Percentiles rank a stretch among this genome's conserved stretches.
Evolutionary conservation across 2,113 vertebrate genomes (phyloP).

Genomic region (Acrocephalus kingi): DNA sequence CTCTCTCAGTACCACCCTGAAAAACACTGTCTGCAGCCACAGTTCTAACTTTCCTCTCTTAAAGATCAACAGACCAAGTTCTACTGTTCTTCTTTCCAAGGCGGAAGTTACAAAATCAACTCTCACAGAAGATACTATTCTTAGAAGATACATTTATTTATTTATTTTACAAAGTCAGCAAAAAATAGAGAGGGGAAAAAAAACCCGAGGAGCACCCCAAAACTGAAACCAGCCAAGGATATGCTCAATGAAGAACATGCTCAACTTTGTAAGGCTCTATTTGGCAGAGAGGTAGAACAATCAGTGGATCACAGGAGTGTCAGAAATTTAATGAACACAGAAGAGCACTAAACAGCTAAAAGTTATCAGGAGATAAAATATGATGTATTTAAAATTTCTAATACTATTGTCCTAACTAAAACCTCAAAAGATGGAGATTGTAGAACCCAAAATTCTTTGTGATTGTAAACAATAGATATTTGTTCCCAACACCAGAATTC

Average conservation of each 20-base stretch:
- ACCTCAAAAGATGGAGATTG: not conserved
- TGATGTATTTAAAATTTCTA: not conserved
- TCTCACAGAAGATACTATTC: not conserved
- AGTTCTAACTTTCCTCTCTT: not conserved
- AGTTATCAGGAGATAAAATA: not conserved
- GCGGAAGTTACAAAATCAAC: not conserved
- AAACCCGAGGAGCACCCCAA: not conserved
- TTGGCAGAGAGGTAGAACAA: not conserved
- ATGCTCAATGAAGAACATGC: not conserved
- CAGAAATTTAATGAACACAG: not conserved
- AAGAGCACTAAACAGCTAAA: not conserved
- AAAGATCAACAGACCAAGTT: not conserved
- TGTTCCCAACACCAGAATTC: not conserved
- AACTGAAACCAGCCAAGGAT: not conserved
- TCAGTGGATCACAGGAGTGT: not conserved
- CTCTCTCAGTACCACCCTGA: not conserved
- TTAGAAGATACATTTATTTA: not conserved
- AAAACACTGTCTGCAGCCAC: not conserved
- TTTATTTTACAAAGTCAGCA: not conserved
- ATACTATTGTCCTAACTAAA: not conserved
- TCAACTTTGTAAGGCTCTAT: not conserved
- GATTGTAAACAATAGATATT: not conserved
- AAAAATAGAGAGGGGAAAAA: not conserved
- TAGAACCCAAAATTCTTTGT: not conserved
- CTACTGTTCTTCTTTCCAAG: not conserved